These are phyloP conservation scores for Cepaea hortensis DNA, from an alignment of 2,888 invertebrate genomes.

Conservation along the genomic window DNA sequence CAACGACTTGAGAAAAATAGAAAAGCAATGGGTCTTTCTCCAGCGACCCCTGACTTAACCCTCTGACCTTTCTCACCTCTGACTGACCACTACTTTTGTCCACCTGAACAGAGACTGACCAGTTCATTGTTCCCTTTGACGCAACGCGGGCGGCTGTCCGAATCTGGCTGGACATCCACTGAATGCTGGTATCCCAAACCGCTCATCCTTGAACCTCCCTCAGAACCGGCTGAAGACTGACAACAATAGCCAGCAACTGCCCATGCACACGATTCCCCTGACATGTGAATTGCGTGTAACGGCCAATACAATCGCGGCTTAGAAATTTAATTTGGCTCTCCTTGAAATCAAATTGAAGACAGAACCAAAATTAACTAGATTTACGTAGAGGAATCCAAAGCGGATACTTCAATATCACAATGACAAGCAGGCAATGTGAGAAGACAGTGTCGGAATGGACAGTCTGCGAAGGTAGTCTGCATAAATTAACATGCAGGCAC, in stretches of 20 bases:
- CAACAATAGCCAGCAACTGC: conserved; percentile 7
- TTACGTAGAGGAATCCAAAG: conserved; percentile 7
- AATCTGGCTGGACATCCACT: not conserved
- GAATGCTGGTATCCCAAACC: conserved; percentile 7
- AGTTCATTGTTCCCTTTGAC: conserved; percentile 30
- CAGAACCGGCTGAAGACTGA: not conserved
- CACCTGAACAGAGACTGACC: conserved; percentile 32
- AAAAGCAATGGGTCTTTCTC: not conserved
- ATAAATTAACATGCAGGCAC: no score
- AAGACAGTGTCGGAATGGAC: not conserved
- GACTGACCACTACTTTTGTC: conserved; percentile 33
- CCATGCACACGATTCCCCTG: conserved; percentile 4
- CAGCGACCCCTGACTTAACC: conserved; percentile 34
- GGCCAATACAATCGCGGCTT: not conserved
- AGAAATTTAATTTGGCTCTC: not conserved
- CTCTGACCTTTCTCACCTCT: conserved; percentile 32
- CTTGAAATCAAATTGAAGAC: conserved; percentile 2
- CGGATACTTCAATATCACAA: conserved; percentile 14
- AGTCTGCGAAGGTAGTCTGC: not conserved
- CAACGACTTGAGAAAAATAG: conserved; percentile 13
- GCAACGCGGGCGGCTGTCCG: conserved; percentile 8
- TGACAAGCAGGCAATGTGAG: not conserved
- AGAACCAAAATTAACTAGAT: conserved; percentile 33
- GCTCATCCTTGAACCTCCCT: conserved; percentile 12
- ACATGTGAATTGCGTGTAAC: conserved; percentile 1